phyloP scores from a whole-genome alignment of 2,888 invertebrate genomes.

The Zygothrica quintamaculata region DNA sequence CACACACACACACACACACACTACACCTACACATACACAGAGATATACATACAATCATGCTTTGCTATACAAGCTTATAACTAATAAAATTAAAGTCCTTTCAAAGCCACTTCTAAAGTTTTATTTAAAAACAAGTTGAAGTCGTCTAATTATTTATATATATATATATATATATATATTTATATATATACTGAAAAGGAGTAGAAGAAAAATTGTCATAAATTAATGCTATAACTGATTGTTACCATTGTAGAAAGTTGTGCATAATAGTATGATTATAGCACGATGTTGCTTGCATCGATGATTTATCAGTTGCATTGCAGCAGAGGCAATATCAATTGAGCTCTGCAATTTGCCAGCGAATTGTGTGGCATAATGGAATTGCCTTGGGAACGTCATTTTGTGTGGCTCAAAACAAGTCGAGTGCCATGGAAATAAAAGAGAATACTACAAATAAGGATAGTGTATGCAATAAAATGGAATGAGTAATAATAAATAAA shows the following conservation, averaged over 20 bases:
- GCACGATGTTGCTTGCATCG: slow-evolving; percentile 27
- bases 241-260: too few species aligned
- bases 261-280: too few species aligned
- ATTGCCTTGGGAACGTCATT: slow-evolving; percentile 78
- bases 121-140: slow-evolving; percentile 1
- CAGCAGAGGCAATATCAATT: slow-evolving; percentile 68
- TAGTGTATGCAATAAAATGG: slow-evolving; percentile 51
- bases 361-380: slow-evolving; percentile 68
- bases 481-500: slow-evolving; percentile 79
- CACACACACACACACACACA: slow-evolving; percentile 9
- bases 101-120: not conserved
- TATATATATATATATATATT: too few species aligned
- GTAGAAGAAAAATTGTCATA: too few species aligned
- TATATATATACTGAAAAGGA: too few species aligned
- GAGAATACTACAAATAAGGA: too few species aligned
- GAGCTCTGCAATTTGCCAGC: slow-evolving; percentile 72
- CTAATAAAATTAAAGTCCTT: slow-evolving; percentile 11
- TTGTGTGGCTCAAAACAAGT: slow-evolving; percentile 74
- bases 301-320: slow-evolving; percentile 38
- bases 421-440: slow-evolving; percentile 60
- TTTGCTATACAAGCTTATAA: too few species aligned
- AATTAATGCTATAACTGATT: too few species aligned
- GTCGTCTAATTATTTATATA: slow-evolving; percentile 43
- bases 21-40: slow-evolving; percentile 13
- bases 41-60: slow-evolving; percentile 6